Evolutionary conservation across 2,888 invertebrate genomes (phyloP).

Genomic region (Dolichopus griseipennis): DNA sequence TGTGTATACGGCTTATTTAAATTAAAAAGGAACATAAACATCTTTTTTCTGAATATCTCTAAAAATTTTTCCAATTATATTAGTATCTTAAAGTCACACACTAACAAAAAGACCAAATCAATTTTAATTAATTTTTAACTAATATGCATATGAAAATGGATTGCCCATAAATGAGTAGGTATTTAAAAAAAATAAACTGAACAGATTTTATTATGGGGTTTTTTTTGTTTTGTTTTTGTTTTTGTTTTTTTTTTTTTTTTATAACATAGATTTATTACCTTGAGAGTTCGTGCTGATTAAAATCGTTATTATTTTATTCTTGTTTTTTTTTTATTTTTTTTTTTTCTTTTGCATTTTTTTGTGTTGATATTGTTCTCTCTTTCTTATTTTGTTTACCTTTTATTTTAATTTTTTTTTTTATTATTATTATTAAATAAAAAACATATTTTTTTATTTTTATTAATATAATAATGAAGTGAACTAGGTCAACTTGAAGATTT

Average conservation of each 20-base stretch:
- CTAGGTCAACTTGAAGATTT: conserved; percentile 6
- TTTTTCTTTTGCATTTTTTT: neutral
- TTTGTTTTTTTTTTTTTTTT: neutral
- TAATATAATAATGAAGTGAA: neutral
- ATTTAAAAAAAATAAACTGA: too few species aligned
- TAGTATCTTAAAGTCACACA: too few species aligned
- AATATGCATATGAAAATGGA: too few species aligned
- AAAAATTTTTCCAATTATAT: too few species aligned
- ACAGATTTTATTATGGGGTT: neutral
- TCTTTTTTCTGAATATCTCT: too few species aligned
- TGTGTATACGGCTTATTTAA: too few species aligned
- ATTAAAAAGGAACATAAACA: too few species aligned
- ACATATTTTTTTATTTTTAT: neutral
- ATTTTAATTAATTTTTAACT: too few species aligned
- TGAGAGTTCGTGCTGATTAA: conserved; percentile 3
- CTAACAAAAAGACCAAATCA: too few species aligned
- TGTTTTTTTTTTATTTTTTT: too few species aligned
- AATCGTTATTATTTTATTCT: neutral
- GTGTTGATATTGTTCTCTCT: neutral
- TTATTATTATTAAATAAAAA: neutral
- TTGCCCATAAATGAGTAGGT: too few species aligned
- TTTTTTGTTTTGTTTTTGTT: neutral
- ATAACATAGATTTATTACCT: neutral
- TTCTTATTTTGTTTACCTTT: neutral
- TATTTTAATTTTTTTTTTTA: neutral